phyloP scores from a whole-genome alignment of 2,113 vertebrate species.

The Boleophthalmus pectinirostris region DNA sequence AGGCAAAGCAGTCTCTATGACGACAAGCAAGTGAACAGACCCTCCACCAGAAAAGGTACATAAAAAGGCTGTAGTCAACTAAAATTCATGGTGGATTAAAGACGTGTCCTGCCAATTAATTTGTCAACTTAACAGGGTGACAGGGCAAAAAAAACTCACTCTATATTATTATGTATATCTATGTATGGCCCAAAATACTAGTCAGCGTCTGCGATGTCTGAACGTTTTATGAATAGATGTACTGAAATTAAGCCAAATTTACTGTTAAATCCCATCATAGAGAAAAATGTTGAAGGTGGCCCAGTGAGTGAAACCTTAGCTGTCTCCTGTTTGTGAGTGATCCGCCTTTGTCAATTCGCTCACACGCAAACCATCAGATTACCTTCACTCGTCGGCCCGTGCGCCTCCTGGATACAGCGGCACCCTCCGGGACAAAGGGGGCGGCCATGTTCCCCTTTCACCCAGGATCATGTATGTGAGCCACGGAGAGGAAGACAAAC shows the following conservation, averaged over 20 bases:
- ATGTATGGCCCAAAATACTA: neutral
- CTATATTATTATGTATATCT: no score
- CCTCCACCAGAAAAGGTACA: no score
- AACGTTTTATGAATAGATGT: neutral
- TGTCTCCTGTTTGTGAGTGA: constrained; percentile 12
- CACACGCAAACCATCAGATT: constrained; percentile 12
- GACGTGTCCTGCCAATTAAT: no score
- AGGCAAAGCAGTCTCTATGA: neutral
- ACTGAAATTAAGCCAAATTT: neutral
- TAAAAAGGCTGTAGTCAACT: no score
- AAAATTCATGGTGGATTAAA: no score
- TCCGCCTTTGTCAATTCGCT: constrained; percentile 25
- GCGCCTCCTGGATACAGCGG: constrained; percentile 2
- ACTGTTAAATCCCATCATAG: constrained; percentile 25
- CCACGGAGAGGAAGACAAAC: constrained; percentile 45
- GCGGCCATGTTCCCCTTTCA: constrained; percentile 4
- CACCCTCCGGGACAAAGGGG: constrained; percentile 18
- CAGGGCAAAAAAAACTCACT: no score
- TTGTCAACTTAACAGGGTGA: no score
- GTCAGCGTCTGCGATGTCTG: neutral
- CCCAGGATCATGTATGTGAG: constrained; percentile 16
- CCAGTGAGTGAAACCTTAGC: constrained; percentile 45
- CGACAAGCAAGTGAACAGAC: neutral
- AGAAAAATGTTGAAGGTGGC: constrained; percentile 54
- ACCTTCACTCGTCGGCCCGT: neutral